These are phyloP conservation scores for Yasuhikotakia modesta DNA, from an alignment of 2,797 vertebrate genomes.

Conservation along the genomic window DNA sequence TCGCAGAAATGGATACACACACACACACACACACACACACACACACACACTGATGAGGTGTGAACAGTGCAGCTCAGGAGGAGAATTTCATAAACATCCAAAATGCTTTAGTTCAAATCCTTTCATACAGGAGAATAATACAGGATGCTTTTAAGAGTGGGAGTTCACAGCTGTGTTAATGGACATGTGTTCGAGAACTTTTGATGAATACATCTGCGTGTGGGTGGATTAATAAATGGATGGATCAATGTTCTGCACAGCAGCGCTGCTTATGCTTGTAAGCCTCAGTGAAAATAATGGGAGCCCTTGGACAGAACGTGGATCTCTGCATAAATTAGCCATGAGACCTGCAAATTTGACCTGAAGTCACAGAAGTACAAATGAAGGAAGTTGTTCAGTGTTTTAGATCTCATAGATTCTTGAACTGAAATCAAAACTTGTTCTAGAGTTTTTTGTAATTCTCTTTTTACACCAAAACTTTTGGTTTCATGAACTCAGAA, in stretches of 20 bases:
- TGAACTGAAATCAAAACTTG: too few species aligned
- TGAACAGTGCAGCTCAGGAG: conserved; percentile 58
- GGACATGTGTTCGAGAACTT: conserved; percentile 8
- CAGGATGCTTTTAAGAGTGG: conserved; percentile 15
- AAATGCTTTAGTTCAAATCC: conserved; percentile 49
- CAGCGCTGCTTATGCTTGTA: neutral
- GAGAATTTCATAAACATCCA: conserved; percentile 51
- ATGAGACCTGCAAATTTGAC: neutral
- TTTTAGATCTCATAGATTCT: too few species aligned
- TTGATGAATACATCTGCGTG: conserved; percentile 41
- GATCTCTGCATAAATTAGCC: neutral
- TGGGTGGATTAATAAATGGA: conserved; percentile 23
- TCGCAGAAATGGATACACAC: conserved; percentile 47
- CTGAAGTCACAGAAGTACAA: neutral
- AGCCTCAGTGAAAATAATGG: neutral
- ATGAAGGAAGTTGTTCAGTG: too few species aligned
- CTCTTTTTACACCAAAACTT: too few species aligned
- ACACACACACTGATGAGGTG: conserved; percentile 50
- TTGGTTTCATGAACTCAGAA: too few species aligned
- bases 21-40: conserved; percentile 21
- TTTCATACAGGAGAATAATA: conserved; percentile 49
- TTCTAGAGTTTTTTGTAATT: too few species aligned
- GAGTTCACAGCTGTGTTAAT: conserved; percentile 28
- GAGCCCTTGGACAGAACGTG: neutral
- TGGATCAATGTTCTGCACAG: neutral